Evolutionary conservation across 2,113 vertebrate species (phyloP).

Genomic region (Psilopogon haemacephalus): DNA sequence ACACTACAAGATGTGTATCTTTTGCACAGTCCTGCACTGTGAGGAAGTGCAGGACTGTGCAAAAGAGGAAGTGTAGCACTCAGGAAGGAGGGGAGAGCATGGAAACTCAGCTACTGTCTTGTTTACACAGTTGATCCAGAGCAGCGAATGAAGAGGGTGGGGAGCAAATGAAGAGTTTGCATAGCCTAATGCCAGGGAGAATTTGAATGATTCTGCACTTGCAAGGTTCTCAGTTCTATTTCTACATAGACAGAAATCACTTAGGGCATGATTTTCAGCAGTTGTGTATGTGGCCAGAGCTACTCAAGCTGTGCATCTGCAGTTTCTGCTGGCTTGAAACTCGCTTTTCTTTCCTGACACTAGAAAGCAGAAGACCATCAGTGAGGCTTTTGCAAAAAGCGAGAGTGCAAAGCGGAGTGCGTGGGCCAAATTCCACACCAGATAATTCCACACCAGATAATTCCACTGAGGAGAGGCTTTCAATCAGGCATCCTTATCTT

Average conservation of each 20-base stretch:
- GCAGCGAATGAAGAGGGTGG: not conserved
- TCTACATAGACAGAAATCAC: not conserved
- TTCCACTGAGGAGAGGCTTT: slow-evolving; percentile 10
- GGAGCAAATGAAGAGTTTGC: not conserved
- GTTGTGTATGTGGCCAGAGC: not conserved
- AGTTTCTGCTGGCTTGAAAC: not conserved
- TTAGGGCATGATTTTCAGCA: not conserved
- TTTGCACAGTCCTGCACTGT: not conserved
- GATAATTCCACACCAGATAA: slow-evolving; percentile 68
- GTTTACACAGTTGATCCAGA: not conserved
- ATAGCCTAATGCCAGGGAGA: not conserved
- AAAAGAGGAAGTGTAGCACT: not conserved
- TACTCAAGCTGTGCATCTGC: not conserved
- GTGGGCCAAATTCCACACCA: slow-evolving; percentile 64
- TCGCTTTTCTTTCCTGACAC: not conserved
- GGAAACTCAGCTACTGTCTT: not conserved
- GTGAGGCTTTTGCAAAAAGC: not conserved
- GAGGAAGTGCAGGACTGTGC: no score
- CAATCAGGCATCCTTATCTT: slow-evolving; percentile 34
- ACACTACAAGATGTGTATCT: slow-evolving; percentile 49
- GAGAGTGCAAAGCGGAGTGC: not conserved
- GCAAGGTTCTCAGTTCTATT: not conserved
- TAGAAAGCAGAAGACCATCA: not conserved
- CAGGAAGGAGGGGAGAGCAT: not conserved
- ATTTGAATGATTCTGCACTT: not conserved